Evolutionary conservation across 1,140 invertebrate species (phyloP).

Genomic region (Eumeta japonica): DNA sequence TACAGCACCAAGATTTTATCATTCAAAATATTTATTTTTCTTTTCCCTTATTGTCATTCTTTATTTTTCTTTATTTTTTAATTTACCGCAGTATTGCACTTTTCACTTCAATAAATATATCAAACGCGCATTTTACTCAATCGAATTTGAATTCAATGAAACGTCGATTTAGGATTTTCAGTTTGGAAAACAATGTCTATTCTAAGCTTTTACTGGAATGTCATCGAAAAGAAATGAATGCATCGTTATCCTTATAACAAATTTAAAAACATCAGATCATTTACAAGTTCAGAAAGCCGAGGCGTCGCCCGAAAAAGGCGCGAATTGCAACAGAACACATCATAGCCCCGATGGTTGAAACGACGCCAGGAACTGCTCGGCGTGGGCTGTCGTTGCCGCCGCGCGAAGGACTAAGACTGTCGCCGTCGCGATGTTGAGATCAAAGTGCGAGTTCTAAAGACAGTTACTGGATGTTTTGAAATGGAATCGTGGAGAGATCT

Average conservation of each 20-base stretch:
- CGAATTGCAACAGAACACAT: too few species aligned
- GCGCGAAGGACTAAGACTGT: too few species aligned
- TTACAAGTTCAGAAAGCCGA: too few species aligned
- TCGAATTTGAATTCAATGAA: neutral
- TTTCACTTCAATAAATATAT: neutral
- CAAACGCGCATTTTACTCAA: neutral
- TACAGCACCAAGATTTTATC: constrained; percentile 56
- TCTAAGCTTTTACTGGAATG: too few species aligned
- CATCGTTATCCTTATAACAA: too few species aligned
- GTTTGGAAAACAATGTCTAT: neutral
- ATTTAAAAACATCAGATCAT: neutral
- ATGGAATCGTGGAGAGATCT: neutral
- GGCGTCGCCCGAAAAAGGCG: too few species aligned
- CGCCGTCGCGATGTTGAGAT: too few species aligned
- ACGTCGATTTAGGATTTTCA: neutral
- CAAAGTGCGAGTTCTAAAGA: neutral
- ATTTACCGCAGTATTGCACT: constrained; percentile 51
- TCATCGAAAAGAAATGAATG: too few species aligned
- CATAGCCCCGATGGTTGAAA: too few species aligned
- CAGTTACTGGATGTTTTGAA: neutral
- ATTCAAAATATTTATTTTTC: constrained; percentile 53
- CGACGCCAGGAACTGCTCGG: too few species aligned
- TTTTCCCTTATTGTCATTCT: constrained; percentile 57
- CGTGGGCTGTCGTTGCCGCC: too few species aligned
- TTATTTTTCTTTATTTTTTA: constrained; percentile 51